phyloP scores from a whole-genome alignment of 2,888 invertebrate genomes.

The Eudemis profundana region DNA sequence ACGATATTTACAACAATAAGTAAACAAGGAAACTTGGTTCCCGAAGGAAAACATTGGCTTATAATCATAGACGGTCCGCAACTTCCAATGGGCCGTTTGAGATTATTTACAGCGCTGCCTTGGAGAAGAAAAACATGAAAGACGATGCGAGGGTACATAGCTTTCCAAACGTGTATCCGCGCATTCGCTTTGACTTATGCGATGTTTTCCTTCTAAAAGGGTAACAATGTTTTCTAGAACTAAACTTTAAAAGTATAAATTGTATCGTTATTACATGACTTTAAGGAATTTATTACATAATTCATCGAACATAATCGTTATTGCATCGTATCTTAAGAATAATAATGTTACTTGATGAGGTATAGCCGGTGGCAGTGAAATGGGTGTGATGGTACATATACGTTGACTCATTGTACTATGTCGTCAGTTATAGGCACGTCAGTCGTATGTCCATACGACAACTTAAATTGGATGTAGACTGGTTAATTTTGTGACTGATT shows the following conservation, averaged over 20 bases:
- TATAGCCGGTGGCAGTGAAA: conserved; percentile 54
- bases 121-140: conserved; percentile 73
- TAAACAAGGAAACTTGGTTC: conserved; percentile 53
- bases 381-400: conserved; percentile 49
- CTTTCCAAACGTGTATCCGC: conserved; percentile 68
- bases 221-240: conserved; percentile 70
- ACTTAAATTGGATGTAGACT: conserved; percentile 46
- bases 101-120: conserved; percentile 64
- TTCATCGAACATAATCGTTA: conserved; percentile 40
- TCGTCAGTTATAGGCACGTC: conserved; percentile 55
- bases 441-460: conserved; percentile 47
- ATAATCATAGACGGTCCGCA: conserved; percentile 76
- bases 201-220: conserved; percentile 77
- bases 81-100: conserved; percentile 79
- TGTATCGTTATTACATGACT: conserved; percentile 34
- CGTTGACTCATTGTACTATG: conserved; percentile 54
- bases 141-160: conserved; percentile 75
- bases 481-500: conserved; percentile 43
- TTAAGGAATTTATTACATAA: conserved; percentile 37
- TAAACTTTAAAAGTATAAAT: conserved; percentile 52
- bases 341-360: conserved; percentile 43
- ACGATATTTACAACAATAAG: conserved; percentile 71
- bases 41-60: conserved; percentile 67
- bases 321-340: conserved; percentile 44
- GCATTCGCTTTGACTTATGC: conserved; percentile 61